Conservation (phyloP, 2,888 invertebrate genomes). For the Epicampocera succincta region DNA sequence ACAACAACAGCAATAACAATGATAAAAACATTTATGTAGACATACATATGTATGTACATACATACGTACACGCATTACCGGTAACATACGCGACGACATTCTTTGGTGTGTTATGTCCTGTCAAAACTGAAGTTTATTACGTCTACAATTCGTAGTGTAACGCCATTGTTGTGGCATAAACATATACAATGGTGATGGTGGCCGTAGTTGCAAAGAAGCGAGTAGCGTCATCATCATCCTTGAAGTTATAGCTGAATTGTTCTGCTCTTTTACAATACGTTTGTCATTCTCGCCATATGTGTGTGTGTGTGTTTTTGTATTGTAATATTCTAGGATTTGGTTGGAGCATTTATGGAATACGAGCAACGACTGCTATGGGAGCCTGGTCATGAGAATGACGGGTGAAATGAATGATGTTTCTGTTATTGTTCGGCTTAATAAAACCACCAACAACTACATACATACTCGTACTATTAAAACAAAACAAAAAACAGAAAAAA, state of each 20-base stretch:
- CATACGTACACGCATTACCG: slow-evolving; percentile 44
- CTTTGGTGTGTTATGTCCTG: slow-evolving; percentile 77
- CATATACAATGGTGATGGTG: slow-evolving; percentile 60
- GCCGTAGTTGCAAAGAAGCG: slow-evolving; percentile 1
- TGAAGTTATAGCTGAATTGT: slow-evolving; percentile 38
- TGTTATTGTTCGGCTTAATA: slow-evolving; percentile 69
- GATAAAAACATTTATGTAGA: no score
- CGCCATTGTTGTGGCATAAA: slow-evolving; percentile 69
- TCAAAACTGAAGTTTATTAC: slow-evolving; percentile 80
- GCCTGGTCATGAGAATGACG: slow-evolving; percentile 20
- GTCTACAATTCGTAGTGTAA: slow-evolving; percentile 75
- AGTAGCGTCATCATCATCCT: slow-evolving; percentile 20
- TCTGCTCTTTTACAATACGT: slow-evolving; percentile 72
- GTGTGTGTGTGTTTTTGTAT: slow-evolving; percentile 64
- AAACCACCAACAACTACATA: slow-evolving; percentile 6
- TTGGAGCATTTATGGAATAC: slow-evolving; percentile 21
- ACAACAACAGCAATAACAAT: slow-evolving; percentile 63
- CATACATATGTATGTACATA: no score
- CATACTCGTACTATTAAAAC: no score
- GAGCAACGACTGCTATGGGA: slow-evolving; percentile 2
- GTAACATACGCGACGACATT: slow-evolving; percentile 71
- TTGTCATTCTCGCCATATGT: slow-evolving; percentile 79
- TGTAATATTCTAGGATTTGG: slow-evolving; percentile 39
- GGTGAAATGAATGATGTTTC: slow-evolving; percentile 77
- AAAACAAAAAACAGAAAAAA: neutral